These are phyloP conservation scores for Barypeithes pellucidus DNA, from an alignment of 2,888 invertebrate species.

Conservation along the genomic window DNA sequence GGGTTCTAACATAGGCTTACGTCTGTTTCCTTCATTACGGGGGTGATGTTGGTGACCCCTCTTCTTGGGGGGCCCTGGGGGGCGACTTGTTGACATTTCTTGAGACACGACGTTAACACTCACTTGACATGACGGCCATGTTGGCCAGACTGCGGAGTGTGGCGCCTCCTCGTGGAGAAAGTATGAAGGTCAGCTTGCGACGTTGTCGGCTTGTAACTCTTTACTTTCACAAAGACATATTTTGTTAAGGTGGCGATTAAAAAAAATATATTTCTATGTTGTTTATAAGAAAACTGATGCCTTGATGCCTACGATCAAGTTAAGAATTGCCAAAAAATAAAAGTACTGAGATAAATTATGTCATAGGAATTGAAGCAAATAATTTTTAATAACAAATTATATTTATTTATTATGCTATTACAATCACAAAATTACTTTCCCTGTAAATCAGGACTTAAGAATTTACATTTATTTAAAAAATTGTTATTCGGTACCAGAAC, in stretches of 20 bases:
- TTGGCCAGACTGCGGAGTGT: conserved; percentile 70
- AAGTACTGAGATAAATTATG: too few relatives aligned
- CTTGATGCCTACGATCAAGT: too few relatives aligned
- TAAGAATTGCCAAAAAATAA: too few relatives aligned
- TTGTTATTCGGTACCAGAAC: too few relatives aligned
- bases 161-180: conserved; percentile 39
- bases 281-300: too few relatives aligned
- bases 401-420: too few relatives aligned
- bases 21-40: conserved; percentile 73
- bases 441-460: too few relatives aligned
- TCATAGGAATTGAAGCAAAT: too few relatives aligned
- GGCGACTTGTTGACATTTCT: conserved; percentile 76
- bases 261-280: too few relatives aligned
- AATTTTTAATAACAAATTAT: too few relatives aligned
- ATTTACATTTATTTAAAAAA: too few relatives aligned
- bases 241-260: conserved; percentile 5
- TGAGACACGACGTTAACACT: conserved; percentile 61
- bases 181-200: conserved; percentile 13
- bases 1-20: conserved; percentile 73
- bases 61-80: conserved; percentile 77
- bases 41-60: conserved; percentile 86
- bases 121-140: conserved; percentile 76
- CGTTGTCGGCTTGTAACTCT: conserved; percentile 37
- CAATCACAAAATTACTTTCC: too few relatives aligned
- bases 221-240: neutral